Percentiles rank a stretch among this genome's conserved stretches.
phyloP scores from a whole-genome alignment of 1,140 invertebrate genomes.

The Drosophila lacertosa region DNA sequence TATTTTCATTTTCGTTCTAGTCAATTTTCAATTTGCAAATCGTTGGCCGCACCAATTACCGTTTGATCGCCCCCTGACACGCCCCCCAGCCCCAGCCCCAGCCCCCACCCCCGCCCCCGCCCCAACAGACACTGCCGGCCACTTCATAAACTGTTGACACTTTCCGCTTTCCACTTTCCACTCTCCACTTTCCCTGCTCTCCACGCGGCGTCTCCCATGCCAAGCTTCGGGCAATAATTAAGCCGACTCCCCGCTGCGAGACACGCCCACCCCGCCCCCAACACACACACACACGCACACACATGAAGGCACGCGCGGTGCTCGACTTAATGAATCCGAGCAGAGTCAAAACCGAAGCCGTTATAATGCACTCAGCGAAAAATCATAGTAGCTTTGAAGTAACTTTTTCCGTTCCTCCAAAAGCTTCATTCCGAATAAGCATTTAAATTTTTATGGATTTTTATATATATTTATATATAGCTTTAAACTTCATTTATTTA shows the following conservation, averaged over 20 bases:
- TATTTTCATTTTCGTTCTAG: no score
- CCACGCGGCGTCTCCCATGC: constrained; percentile 8
- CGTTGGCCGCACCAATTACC: constrained; percentile 77
- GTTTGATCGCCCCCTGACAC: constrained; percentile 58
- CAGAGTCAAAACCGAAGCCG: constrained; percentile 20
- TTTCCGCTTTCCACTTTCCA: constrained; percentile 59
- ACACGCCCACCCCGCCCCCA: constrained; percentile 13
- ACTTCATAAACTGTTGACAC: constrained; percentile 78
- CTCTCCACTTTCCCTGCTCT: constrained; percentile 50
- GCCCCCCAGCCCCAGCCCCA: neutral
- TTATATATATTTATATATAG: no score
- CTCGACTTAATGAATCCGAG: constrained; percentile 79
- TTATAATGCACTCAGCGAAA: no score
- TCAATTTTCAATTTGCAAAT: constrained; percentile 74
- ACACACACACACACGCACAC: constrained; percentile 12
- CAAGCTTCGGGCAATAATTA: constrained; percentile 70
- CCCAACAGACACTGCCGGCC: constrained; percentile 14
- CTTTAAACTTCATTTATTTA: no score
- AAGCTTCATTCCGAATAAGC: no score
- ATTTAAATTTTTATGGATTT: no score
- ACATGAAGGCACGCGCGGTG: constrained; percentile 20
- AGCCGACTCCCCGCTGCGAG: constrained; percentile 17
- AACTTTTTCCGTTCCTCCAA: no score
- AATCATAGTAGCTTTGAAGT: no score
- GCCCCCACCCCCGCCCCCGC: constrained; percentile 14